Evolutionary conservation across 1,140 invertebrate genomes (phyloP).

Genomic region (Bemisia tabaci): DNA sequence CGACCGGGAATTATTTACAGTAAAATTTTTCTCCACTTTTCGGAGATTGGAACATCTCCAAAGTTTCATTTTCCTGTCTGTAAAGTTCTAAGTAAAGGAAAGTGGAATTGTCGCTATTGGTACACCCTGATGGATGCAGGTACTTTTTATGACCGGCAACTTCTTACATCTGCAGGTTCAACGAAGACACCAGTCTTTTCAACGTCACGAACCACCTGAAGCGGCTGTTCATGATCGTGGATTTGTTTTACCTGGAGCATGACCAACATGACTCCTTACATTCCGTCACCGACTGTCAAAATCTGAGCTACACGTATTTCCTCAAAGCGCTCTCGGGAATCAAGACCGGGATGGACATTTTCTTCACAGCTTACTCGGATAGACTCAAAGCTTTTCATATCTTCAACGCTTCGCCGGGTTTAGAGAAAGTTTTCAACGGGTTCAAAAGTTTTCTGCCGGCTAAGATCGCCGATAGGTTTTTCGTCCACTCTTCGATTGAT

Average conservation of each 20-base stretch:
- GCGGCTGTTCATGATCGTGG: neutral
- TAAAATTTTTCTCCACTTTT: no score
- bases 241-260: neutral
- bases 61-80: no score
- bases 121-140: no score
- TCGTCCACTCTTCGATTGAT: neutral
- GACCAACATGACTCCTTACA: neutral
- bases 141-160: no score
- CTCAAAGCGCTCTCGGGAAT: neutral
- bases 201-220: neutral
- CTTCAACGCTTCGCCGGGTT: neutral
- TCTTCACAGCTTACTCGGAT: neutral
- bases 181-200: neutral
- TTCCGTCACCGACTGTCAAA: neutral
- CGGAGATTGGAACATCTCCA: no score
- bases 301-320: neutral
- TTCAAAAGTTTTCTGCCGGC: neutral
- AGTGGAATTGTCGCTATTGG: no score
- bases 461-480: neutral
- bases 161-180: neutral
- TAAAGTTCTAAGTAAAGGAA: no score
- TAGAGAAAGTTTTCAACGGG: neutral
- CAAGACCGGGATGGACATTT: neutral
- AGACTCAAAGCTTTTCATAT: neutral
- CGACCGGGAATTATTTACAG: no score